Evolutionary conservation across 2,888 invertebrate species (phyloP).

Genomic region (Drosophila borborema): DNA sequence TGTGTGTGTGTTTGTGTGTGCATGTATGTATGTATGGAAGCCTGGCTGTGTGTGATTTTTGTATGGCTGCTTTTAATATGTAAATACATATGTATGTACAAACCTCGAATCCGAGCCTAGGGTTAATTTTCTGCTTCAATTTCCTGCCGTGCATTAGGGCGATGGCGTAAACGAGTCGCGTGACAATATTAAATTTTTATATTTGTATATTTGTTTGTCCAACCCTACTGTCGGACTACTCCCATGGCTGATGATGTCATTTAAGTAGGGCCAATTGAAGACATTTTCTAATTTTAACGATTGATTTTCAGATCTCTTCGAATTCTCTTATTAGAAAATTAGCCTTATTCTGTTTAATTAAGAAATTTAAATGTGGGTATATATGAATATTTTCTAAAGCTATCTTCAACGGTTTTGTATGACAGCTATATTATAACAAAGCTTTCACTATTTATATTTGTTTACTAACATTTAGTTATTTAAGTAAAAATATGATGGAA

Average conservation of each 20-base stretch:
- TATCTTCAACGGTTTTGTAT: neutral
- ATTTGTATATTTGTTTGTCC: constrained; percentile 18
- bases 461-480: constrained; percentile 7
- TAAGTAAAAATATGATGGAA: neutral
- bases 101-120: constrained; percentile 42
- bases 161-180: constrained; percentile 39
- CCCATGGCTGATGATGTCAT: constrained; percentile 51
- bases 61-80: constrained; percentile 66
- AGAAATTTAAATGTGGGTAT: neutral
- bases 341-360: neutral
- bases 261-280: constrained; percentile 35
- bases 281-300: constrained; percentile 10
- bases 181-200: constrained; percentile 46
- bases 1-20: neutral
- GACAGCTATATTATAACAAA: neutral
- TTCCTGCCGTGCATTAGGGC: constrained; percentile 40
- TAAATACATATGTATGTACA: neutral
- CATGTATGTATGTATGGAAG: constrained; percentile 9
- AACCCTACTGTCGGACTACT: constrained; percentile 31
- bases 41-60: constrained; percentile 29
- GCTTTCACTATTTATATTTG: neutral
- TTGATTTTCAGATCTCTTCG: constrained; percentile 1
- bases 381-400: neutral
- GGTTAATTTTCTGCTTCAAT: constrained; percentile 41
- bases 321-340: neutral